Base-by-base conservation (phyloP, 2,113 vertebrate genomes). In the Myiozetetes cayanensis region DNA sequence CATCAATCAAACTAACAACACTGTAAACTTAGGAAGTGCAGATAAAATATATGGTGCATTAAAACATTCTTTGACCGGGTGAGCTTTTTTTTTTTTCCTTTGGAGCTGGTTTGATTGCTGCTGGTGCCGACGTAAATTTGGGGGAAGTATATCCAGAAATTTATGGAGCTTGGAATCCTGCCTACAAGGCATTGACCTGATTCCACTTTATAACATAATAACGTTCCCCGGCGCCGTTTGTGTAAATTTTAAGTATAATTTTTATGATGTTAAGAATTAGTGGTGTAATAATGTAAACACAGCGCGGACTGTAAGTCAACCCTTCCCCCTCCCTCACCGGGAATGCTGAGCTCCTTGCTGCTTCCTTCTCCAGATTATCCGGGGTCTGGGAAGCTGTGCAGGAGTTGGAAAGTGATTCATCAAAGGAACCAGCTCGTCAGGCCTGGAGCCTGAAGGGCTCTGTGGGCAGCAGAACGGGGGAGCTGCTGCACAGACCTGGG, bases 1-100 rank as follows among this genome's bases (percentile, higher is more conserved):
- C 96, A 87, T 98, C 98, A 95, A 98, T 98, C 98, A 98, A 68
- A n/a, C 96, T 98, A 98, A 98, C 97, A 93, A 93, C 89, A 92
- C 67, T 96, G 97, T 98, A 98, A 98, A 98, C 97, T 97, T 96
- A 85, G 89, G 94, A 90, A 96, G 94, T 90, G 94, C 88, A 96
- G 96, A 97, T 98, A 96, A 98, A 98, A 98, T 98, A 98, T 97
- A 98, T 94, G 96, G 79, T 9, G 93, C 94, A 82, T 97, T 98
- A 96, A 97, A 96, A 92, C 91, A 96, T 97, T 96, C 94, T 97
- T 94, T 96, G 96, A 95, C 95, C 70, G 65, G 90, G 87, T 95
- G 94, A 96, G 94, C 58, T 92, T 97, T 90, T 92, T 95, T 93
- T 92, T 58, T n/a, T 58, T 59, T 96, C 93, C 93, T 62, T 96